Percentiles rank a stretch among this genome's conserved stretches.
These are phyloP conservation scores for Altica lythri DNA, from an alignment of 2,888 invertebrate genomes.

Conservation along the genomic window DNA sequence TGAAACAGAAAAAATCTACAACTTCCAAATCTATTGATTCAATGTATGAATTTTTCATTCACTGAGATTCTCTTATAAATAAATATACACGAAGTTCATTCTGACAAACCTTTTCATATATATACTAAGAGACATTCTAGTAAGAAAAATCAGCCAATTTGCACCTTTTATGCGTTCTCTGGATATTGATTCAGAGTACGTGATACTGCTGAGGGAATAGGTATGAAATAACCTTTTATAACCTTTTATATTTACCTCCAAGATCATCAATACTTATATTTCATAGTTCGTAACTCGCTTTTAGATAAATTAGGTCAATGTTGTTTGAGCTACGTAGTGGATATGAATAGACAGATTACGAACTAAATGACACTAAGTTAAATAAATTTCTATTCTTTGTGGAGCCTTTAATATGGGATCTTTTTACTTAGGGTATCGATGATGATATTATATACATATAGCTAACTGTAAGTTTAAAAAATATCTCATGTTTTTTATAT, in stretches of 20 bases:
- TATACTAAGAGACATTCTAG: background rate
- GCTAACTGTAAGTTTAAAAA: too few species aligned
- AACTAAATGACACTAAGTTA: background rate
- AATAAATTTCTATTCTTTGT: background rate
- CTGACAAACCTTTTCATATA: too few species aligned
- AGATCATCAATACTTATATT: conserved; percentile 8
- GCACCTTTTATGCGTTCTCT: background rate
- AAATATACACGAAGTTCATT: too few species aligned
- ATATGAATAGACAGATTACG: conserved; percentile 1
- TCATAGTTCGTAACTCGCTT: background rate
- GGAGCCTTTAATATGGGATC: too few species aligned
- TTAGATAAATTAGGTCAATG: conserved; percentile 3
- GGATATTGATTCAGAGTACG: conserved; percentile 5
- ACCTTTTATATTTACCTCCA: conserved; percentile 8
- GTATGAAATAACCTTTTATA: conserved; percentile 6
- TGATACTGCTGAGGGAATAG: conserved; percentile 1
- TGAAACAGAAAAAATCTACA: too few species aligned
- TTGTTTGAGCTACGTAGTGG: background rate
- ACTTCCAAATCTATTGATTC: too few species aligned
- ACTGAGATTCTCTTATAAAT: too few species aligned
- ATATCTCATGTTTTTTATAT: too few species aligned
- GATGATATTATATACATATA: too few species aligned
- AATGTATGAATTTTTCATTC: too few species aligned
- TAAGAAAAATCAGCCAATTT: conserved; percentile 1
- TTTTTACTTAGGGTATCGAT: too few species aligned